phyloP scores from a whole-genome alignment of 2,888 invertebrate species.

The Zygaena filipendulae region DNA sequence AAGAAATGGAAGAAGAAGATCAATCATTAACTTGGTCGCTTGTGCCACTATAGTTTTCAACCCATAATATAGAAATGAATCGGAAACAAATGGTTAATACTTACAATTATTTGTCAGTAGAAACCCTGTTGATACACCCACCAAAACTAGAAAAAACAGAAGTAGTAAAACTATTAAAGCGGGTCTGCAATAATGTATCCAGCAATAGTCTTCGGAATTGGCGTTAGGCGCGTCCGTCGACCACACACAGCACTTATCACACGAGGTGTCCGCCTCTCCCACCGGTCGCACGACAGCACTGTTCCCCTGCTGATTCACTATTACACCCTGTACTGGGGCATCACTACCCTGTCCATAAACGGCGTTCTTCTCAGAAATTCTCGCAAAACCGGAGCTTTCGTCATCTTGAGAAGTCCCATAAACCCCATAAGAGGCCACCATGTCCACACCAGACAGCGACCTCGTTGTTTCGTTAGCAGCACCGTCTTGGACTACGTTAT shows the following conservation, averaged over 20 bases:
- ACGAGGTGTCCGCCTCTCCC: slow-evolving; percentile 29
- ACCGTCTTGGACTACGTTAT: slow-evolving; percentile 43
- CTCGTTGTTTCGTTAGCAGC: slow-evolving; percentile 47
- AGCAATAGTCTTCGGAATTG: slow-evolving; percentile 60
- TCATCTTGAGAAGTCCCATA: slow-evolving; percentile 61
- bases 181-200: slow-evolving; percentile 65
- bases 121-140: slow-evolving; percentile 67
- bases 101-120: slow-evolving; percentile 70
- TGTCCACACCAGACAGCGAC: slow-evolving; percentile 58
- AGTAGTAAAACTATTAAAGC: slow-evolving; percentile 62
- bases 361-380: slow-evolving; percentile 47
- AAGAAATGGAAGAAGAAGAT: no score
- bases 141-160: slow-evolving; percentile 63
- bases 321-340: slow-evolving; percentile 58
- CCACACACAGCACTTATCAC: slow-evolving; percentile 47
- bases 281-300: slow-evolving; percentile 53
- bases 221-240: slow-evolving; percentile 41
- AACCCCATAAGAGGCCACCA: slow-evolving; percentile 65
- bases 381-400: slow-evolving; percentile 57
- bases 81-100: no score
- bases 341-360: slow-evolving; percentile 52
- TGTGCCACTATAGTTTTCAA: no score
- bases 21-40: no score
- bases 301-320: slow-evolving; percentile 63
- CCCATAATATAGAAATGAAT: no score